phyloP scores from a whole-genome alignment of 2,888 invertebrate genomes.

The Campoletis raptor region DNA sequence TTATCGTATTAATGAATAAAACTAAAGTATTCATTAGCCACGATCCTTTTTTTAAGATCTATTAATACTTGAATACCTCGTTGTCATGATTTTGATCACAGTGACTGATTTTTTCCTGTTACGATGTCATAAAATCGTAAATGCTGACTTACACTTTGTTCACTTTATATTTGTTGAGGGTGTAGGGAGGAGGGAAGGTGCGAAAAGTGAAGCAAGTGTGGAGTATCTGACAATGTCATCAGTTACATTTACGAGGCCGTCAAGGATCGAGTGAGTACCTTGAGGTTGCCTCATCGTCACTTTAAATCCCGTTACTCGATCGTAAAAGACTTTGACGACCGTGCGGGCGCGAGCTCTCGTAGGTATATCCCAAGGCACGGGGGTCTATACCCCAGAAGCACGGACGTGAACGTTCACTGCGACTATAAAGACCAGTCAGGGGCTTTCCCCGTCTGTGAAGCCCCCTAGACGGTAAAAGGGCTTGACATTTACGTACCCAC shows the following conservation, averaged over 20 bases:
- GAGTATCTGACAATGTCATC: slow-evolving; percentile 84
- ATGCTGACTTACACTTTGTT: slow-evolving; percentile 54
- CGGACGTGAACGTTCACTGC: slow-evolving; percentile 65
- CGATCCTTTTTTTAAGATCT: neutral
- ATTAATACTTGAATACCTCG: slow-evolving; percentile 20
- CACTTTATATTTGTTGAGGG: slow-evolving; percentile 60
- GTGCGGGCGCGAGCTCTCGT: slow-evolving; percentile 72
- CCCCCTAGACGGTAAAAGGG: slow-evolving; percentile 78
- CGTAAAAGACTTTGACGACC: slow-evolving; percentile 85
- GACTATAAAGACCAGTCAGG: slow-evolving; percentile 72
- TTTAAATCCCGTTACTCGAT: slow-evolving; percentile 85
- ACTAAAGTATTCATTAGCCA: neutral
- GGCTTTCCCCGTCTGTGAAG: slow-evolving; percentile 70
- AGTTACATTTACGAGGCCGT: slow-evolving; percentile 85
- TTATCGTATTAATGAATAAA: neutral
- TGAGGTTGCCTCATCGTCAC: slow-evolving; percentile 85
- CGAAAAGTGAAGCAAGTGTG: slow-evolving; percentile 75
- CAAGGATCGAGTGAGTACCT: slow-evolving; percentile 84
- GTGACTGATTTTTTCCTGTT: slow-evolving; percentile 10
- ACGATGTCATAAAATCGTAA: slow-evolving; percentile 39
- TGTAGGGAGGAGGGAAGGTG: slow-evolving; percentile 64
- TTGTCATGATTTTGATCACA: slow-evolving; percentile 25
- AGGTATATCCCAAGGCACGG: slow-evolving; percentile 63
- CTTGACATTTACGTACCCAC: slow-evolving; percentile 81
- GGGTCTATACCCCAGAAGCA: slow-evolving; percentile 63